These are phyloP conservation scores for Pipistrellus pipistrellus DNA, from an alignment of 2,797 vertebrate genomes.

Conservation along the genomic window DNA sequence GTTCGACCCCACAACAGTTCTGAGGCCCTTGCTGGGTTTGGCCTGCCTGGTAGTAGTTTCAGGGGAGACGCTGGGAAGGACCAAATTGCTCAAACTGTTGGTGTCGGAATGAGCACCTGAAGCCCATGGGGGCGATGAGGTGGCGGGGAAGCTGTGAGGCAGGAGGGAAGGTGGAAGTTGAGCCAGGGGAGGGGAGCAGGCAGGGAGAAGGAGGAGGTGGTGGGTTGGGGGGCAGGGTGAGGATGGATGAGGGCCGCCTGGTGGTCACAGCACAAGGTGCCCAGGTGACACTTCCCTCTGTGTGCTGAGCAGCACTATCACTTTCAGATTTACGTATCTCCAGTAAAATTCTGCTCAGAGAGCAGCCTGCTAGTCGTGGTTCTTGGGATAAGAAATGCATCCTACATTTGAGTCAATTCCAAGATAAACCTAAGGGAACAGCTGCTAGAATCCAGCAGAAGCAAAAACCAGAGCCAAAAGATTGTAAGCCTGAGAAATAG, in stretches of 20 bases:
- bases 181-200: neutral
- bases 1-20: neutral
- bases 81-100: neutral
- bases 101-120: neutral
- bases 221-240: no score
- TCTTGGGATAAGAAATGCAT: slow-evolving; percentile 72
- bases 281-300: neutral
- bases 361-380: slow-evolving; percentile 56
- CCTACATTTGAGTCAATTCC: slow-evolving; percentile 57
- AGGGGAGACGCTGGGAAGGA: neutral
- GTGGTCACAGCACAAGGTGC: neutral
- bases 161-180: neutral
- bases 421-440: slow-evolving; percentile 68
- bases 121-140: neutral
- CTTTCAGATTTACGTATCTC: neutral
- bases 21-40: slow-evolving; percentile 24
- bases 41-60: neutral
- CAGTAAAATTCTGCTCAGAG: slow-evolving; percentile 56
- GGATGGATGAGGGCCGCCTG: neutral
- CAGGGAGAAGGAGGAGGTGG: neutral
- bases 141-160: neutral
- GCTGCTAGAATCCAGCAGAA: slow-evolving; percentile 61
- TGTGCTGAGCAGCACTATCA: neutral
- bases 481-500: slow-evolving; percentile 3
- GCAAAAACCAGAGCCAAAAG: slow-evolving; percentile 43